Evolutionary conservation across 2,888 invertebrate species (phyloP).

Genomic region (Malthinus flaveolus): DNA sequence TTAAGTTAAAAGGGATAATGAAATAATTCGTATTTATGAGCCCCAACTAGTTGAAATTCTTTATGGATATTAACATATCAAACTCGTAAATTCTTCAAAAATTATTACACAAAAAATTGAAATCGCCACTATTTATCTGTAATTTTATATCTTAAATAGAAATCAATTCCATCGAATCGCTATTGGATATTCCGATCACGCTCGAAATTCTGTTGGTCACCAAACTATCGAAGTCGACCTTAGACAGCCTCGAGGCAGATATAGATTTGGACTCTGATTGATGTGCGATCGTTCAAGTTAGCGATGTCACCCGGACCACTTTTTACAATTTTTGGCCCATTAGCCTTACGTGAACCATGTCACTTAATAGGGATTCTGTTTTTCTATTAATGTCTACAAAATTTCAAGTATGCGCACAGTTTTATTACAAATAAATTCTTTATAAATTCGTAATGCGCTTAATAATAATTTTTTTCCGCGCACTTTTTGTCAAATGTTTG

Average conservation of each 20-base stretch:
- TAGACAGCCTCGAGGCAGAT: slow-evolving; percentile 20
- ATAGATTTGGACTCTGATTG: slow-evolving; percentile 34
- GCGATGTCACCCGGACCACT: slow-evolving; percentile 37
- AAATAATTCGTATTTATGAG: slow-evolving; percentile 17
- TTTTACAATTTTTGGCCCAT: slow-evolving; percentile 36
- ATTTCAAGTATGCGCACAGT: slow-evolving; percentile 20
- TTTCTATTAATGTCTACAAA: slow-evolving; percentile 32
- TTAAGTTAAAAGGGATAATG: not conserved
- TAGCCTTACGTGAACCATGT: slow-evolving; percentile 34
- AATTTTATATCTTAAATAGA: slow-evolving; percentile 29
- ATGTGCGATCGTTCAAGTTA: slow-evolving; percentile 37
- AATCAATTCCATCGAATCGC: slow-evolving; percentile 20
- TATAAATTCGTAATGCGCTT: too few relatives aligned
- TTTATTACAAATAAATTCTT: too few relatives aligned
- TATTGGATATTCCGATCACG: slow-evolving; percentile 32
- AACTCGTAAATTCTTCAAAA: slow-evolving; percentile 21
- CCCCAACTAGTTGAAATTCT: slow-evolving; percentile 14
- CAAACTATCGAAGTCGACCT: slow-evolving; percentile 22
- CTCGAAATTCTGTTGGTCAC: slow-evolving; percentile 38
- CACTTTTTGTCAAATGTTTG: too few relatives aligned
- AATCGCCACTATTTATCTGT: slow-evolving; percentile 22
- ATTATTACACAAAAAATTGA: slow-evolving; percentile 22
- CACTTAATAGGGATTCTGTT: slow-evolving; percentile 34
- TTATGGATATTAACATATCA: slow-evolving; percentile 17
- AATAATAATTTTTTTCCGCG: too few relatives aligned